Evolutionary conservation across 2,797 vertebrate species (phyloP), one percentile per base, ranked within the genome.

Genomic region (Danio kyathit): DNA sequence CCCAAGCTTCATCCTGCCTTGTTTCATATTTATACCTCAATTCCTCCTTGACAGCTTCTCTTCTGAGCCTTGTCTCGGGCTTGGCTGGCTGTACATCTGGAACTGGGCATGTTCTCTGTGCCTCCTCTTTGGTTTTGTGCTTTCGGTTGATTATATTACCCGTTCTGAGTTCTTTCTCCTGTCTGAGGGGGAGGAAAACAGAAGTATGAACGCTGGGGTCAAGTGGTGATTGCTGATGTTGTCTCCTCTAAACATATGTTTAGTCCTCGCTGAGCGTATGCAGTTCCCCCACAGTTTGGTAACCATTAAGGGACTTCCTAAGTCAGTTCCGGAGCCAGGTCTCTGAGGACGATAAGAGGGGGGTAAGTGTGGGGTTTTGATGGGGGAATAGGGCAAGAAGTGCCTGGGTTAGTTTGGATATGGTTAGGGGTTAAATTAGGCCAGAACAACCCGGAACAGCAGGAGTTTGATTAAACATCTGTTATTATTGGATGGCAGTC

Each of bases 271-370:
- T 93, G 93, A 93, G 80, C 89, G 83, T 85, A 92, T 87, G 89
- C 91, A 86, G 90, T 93, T 94, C 91, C 91, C 92, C 85, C 79
- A 89, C 94, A 94, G 91, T 95, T 96, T 96, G 95, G 95, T 93
- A 95, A 95, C 94, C 89, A 96, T 96, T 96, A 96, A 87, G 91
- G 91, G 78, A 94, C 94, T 96, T 96, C 95, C 95, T 87, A 94
- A 94, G 93, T 92, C 91, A 94, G 93, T 95, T 96, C 95, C 93
- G 93, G 93, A 92, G 83, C 83, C 85, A 80, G 76, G 82, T 82
- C 88, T 84, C 86, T 44, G 91, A 93, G 89, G 90, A 92, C 82
- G 79, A 80, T 75, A 57, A 66, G 65, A 51, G 75, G 64, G 70
- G 74, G 44, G 17, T 29, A 21, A 60, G 6, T 67, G 75, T 56